Evolutionary conservation across 2,113 vertebrate genomes (phyloP).

Genomic region (Oceanodroma tethys): DNA sequence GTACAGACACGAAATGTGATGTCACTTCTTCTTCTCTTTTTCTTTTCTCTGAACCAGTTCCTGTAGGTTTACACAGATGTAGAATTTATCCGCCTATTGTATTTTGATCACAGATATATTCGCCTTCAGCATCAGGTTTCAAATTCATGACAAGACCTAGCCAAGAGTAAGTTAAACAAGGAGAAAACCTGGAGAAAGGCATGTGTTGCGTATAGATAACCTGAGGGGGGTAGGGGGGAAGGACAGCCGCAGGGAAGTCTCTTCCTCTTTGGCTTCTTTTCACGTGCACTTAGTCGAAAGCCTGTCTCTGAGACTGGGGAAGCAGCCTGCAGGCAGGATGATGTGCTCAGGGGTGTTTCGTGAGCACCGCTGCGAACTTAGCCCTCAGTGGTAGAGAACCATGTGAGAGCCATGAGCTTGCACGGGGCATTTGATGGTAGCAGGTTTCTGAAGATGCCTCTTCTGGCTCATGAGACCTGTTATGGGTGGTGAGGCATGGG

Average conservation of each 20-base stretch:
- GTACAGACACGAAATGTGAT: background rate
- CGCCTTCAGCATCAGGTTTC: background rate
- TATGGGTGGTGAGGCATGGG: accelerated
- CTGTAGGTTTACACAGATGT: background rate
- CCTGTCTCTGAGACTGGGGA: background rate
- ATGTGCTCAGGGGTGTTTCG: background rate
- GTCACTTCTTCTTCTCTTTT: background rate
- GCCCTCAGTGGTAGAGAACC: accelerated
- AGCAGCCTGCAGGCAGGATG: background rate
- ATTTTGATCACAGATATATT: background rate
- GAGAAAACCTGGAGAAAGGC: background rate
- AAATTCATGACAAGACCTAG: background rate
- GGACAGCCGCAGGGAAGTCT: background rate
- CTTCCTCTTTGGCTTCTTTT: background rate
- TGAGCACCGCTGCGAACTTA: background rate
- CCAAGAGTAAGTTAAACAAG: background rate
- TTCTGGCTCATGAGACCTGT: background rate
- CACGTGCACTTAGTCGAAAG: accelerated
- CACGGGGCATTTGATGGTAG: accelerated
- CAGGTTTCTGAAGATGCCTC: background rate
- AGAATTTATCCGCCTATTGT: background rate
- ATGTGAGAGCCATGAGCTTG: accelerated
- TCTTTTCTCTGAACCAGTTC: background rate
- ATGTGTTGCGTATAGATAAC: background rate
- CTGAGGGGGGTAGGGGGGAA: accelerated